Percentiles rank a stretch among this genome's conserved stretches.
These are phyloP conservation scores for Tragelaphus scriptus DNA, from an alignment of 2,113 vertebrate species.

Conservation along the genomic window DNA sequence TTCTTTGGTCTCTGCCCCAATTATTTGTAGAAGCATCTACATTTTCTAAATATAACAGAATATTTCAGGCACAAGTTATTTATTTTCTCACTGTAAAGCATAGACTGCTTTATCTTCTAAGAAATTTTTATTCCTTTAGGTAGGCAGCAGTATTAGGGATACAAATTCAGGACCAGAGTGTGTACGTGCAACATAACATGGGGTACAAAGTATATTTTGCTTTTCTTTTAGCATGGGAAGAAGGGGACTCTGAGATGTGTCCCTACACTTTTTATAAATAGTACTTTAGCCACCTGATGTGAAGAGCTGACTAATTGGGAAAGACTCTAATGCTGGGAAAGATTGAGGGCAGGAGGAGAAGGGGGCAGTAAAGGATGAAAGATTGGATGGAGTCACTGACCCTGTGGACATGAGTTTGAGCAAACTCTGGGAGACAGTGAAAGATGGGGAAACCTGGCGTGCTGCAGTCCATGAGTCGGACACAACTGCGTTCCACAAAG, in stretches of 20 bases:
- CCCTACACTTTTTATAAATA: background rate
- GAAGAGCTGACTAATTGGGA: background rate
- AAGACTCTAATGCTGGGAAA: background rate
- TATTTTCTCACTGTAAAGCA: background rate
- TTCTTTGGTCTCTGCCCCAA: background rate
- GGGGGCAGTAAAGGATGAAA: background rate
- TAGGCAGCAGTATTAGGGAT: background rate
- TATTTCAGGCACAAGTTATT: background rate
- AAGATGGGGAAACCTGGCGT: background rate
- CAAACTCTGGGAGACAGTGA: background rate
- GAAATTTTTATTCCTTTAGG: background rate
- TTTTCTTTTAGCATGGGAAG: background rate
- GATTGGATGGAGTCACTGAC: background rate
- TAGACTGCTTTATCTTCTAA: background rate
- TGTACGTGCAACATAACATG: background rate
- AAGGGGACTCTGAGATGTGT: background rate
- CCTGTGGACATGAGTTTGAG: background rate
- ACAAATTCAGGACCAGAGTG: background rate
- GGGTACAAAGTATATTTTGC: background rate
- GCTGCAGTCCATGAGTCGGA: background rate
- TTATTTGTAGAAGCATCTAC: background rate
- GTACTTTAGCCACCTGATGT: background rate
- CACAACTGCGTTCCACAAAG: background rate
- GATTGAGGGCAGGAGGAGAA: background rate
- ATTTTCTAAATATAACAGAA: background rate